Percentiles rank a stretch among this genome's conserved stretches.
Conservation (phyloP, 1,140 invertebrate genomes). For the Leptestheria dahalacensis region DNA sequence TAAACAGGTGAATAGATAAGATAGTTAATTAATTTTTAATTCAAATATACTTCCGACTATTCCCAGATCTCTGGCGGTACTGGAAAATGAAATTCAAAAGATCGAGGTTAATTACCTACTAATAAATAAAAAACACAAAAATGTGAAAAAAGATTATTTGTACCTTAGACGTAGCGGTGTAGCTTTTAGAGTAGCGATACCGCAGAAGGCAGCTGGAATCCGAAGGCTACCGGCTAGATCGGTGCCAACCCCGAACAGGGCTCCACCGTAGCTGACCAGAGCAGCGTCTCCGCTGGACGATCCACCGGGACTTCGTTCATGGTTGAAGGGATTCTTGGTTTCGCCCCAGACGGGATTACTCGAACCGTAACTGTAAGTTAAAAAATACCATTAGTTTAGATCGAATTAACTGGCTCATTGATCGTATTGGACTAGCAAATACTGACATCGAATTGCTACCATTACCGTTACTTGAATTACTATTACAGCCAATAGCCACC, state of each 20-base stretch:
- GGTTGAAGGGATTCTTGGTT: slow-evolving; percentile 20
- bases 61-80: slow-evolving; percentile 1
- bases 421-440: too few relatives aligned
- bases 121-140: neutral
- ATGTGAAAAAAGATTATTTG: neutral
- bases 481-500: slow-evolving; percentile 9
- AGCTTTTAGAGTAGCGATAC: slow-evolving; percentile 24
- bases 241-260: slow-evolving; percentile 28
- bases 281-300: slow-evolving; percentile 23
- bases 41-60: slow-evolving; percentile 8
- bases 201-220: slow-evolving; percentile 28
- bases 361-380: slow-evolving; percentile 19
- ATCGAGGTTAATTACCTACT: neutral
- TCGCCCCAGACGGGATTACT: slow-evolving; percentile 23
- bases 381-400: neutral
- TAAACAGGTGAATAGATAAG: neutral
- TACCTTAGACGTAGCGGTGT: slow-evolving; percentile 6
- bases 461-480: neutral
- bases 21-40: neutral
- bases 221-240: slow-evolving; percentile 35
- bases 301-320: slow-evolving; percentile 20
- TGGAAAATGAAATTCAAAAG: slow-evolving; percentile 2
- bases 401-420: too few relatives aligned
- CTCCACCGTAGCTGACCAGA: slow-evolving; percentile 24
- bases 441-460: too few relatives aligned